Conservation (phyloP, 2,888 invertebrate species). For the Anthophora plumipes region DNA sequence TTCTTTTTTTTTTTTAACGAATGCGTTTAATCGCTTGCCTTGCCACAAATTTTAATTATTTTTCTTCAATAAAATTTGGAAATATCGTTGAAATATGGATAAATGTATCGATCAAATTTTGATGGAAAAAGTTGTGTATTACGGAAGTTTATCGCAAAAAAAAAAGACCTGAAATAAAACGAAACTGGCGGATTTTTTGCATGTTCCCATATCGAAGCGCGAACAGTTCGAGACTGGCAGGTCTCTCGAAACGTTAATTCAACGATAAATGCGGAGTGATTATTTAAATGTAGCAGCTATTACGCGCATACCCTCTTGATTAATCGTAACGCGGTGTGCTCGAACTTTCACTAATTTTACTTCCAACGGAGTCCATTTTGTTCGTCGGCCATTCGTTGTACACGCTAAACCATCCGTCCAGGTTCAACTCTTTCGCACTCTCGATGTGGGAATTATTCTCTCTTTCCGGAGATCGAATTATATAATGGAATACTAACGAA, state of each 20-base stretch:
- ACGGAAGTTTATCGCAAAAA: too few species aligned
- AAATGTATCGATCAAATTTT: too few species aligned
- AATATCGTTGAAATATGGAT: too few species aligned
- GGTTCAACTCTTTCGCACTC: not conserved
- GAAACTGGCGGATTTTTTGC: not conserved
- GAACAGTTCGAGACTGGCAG: not conserved
- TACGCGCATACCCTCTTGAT: not conserved
- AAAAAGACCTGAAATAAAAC: too few species aligned
- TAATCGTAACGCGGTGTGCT: not conserved
- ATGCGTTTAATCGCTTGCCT: too few species aligned
- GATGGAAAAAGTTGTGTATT: too few species aligned
- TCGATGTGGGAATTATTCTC: not conserved
- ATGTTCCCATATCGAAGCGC: not conserved
- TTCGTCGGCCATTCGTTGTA: not conserved
- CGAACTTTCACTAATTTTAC: not conserved
- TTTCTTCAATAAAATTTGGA: too few species aligned
- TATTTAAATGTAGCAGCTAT: not conserved
- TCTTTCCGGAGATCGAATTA: not conserved
- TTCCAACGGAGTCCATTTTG: not conserved
- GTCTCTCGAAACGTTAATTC: not conserved
- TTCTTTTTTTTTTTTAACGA: too few species aligned
- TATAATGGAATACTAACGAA: slow-evolving; percentile 10
- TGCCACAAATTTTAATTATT: too few species aligned
- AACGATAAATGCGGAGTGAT: not conserved
- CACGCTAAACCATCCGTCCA: too few species aligned